These are phyloP conservation scores for Pachycephala philippinensis DNA, from an alignment of 2,113 vertebrate species.

Conservation along the genomic window DNA sequence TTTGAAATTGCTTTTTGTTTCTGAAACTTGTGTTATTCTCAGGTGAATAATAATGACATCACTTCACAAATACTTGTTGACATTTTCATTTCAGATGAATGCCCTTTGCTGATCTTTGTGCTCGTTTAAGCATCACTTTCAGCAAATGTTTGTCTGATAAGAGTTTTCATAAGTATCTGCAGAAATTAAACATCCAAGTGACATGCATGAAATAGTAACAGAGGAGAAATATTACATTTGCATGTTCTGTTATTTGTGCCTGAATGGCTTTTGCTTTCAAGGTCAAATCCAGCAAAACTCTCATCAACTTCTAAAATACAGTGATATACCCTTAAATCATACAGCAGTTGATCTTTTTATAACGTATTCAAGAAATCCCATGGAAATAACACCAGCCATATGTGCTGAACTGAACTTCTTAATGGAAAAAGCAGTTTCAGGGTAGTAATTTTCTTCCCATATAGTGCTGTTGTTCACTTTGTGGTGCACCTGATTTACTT, in stretches of 20 bases:
- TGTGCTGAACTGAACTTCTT: not conserved
- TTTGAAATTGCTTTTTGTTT: slow-evolving; percentile 2
- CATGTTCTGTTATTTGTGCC: not conserved
- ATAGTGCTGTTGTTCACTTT: not conserved
- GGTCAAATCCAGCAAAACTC: not conserved
- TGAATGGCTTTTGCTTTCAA: not conserved
- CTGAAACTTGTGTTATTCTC: not conserved
- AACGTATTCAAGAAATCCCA: not conserved
- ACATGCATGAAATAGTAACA: not conserved
- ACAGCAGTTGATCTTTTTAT: not conserved
- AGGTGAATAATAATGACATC: not conserved
- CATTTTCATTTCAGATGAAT: not conserved
- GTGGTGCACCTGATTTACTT: not conserved
- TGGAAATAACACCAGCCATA: not conserved
- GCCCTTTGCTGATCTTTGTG: not conserved
- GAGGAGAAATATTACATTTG: not conserved
- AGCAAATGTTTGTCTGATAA: not conserved
- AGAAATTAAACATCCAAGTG: not conserved
- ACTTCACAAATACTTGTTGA: not conserved
- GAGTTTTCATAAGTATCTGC: not conserved
- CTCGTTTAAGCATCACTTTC: slow-evolving; percentile 5
- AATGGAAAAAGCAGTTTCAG: not conserved
- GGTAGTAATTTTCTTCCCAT: not conserved
- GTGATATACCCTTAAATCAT: not conserved
- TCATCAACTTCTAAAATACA: not conserved